Evolutionary conservation across 2,797 vertebrate genomes (phyloP), one percentile per base, ranked within the genome.

Genomic region (Chlorospingus semifuscus): DNA sequence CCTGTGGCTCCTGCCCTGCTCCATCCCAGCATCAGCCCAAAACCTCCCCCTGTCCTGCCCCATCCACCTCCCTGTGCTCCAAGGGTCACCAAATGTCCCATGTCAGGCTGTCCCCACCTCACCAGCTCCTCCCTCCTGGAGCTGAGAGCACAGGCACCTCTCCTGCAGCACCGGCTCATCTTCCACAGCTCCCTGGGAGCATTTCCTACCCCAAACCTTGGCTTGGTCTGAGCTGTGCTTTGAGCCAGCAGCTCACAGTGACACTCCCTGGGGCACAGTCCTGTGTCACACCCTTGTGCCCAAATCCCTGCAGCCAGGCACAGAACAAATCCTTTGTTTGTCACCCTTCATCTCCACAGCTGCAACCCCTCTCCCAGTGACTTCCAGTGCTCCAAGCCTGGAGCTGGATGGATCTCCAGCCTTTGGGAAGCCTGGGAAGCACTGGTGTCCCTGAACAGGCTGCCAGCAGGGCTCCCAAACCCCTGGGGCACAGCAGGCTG

Each of bases 311-410:
- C 60, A 61, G 82, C 32, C 50, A 16, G 59, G 46, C 30, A 11
- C 0, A 0, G 9, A 57, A 55, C 39, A 14, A 50, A 37, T 8
- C 18, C 9, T 30, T 52, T 30, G 1, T 15, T 11, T 56, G 13
- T 32, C 86, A 80, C 17, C 56, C 56, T 5, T 3, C 46, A 8
- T 4, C 15, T 23, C 83, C 29, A n/a, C 7, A 6, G 44, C 39
- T 8, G 24, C 8, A 11, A 66, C 12, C 23, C 24, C 71, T 21
- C 21, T 4, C 32, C 20, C 16, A 24, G 61, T 1, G 11, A 8
- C 37, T 17, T 6, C 4, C 32, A 65, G 55, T 0, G n/a, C 78
- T 23, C 55, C 27, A n/a, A 15, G 53, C 29, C 39, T 2, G 29
- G 64, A 64, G 65, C 47, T 22, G 41, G 42, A 34, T 20, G 37